These are phyloP conservation scores for Bombus vancouverensis DNA, from an alignment of 1,140 invertebrate genomes.

Conservation along the genomic window DNA sequence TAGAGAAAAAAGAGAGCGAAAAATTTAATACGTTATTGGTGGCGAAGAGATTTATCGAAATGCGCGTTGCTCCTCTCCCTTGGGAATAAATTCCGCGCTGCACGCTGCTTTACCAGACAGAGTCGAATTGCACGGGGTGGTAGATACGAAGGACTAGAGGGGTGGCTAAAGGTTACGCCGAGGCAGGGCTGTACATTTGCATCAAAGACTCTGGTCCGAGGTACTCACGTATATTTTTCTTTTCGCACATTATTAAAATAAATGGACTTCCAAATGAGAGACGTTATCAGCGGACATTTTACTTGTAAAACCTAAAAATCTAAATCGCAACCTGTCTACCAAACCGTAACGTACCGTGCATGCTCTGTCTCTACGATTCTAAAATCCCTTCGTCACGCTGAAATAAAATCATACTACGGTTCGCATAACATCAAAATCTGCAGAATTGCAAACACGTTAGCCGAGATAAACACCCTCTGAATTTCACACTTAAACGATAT, in stretches of 20 bases:
- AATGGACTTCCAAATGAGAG: conserved; percentile 41
- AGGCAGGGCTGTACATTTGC: conserved; percentile 36
- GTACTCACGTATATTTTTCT: neutral
- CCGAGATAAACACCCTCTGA: neutral
- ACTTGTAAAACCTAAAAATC: conserved; percentile 34
- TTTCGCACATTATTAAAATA: conserved; percentile 35
- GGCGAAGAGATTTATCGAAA: conserved; percentile 45
- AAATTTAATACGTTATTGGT: conserved; percentile 50
- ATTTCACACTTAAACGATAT: conserved; percentile 28
- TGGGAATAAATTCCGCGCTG: conserved; percentile 30
- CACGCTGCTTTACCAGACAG: conserved; percentile 40
- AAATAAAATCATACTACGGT: neutral
- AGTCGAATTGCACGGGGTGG: conserved; percentile 33
- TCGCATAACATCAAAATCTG: neutral
- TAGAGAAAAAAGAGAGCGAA: neutral
- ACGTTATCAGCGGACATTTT: conserved; percentile 32
- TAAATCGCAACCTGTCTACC: neutral
- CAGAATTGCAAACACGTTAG: neutral
- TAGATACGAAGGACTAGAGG: conserved; percentile 24
- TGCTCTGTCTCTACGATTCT: neutral
- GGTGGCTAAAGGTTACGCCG: conserved; percentile 32
- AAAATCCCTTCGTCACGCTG: neutral
- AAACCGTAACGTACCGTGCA: neutral
- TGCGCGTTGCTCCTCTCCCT: conserved; percentile 13
- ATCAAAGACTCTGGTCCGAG: conserved; percentile 14